Evolutionary conservation across 2,797 vertebrate species (phyloP), one percentile per base, ranked within the genome.

Genomic region (Microctenopoma lineatum): DNA sequence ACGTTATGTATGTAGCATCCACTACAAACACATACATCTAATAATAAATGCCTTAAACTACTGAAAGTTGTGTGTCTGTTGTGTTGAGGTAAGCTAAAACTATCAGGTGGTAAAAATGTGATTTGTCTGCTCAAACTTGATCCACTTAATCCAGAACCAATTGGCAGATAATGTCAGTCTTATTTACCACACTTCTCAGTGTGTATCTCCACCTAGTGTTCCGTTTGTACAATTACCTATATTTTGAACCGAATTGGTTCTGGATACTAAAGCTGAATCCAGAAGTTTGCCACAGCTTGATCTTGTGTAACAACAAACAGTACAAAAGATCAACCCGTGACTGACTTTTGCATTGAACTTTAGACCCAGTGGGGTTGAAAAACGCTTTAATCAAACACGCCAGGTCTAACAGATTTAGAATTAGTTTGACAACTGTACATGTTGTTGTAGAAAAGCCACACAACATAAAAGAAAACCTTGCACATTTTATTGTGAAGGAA

Each of bases 401-500:
- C 54, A 16, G 13, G n/a, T 44, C 6, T 5, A 3, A 29, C 18
- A 4, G 0, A 13, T 38, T 13, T 34, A 1, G 13, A 21, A 4
- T 21, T 9, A 1, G 9, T 46, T 21, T 18, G 16, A 32, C 5
- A 52, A 25, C 13, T 38, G 7, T 4, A 48, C 15, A 11, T 4
- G 13, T 21, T 65, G 14, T 1, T 55, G 41, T 7, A 53, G 9
- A 16, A 51, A 70, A 54, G 1, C 5, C 1, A 2, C 29, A 34
- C 2, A 36, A 36, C 21, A 32, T 32, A 32, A 32, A 74, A 67
- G 72, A 80, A 84, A 75, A 61, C 47, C 57, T 79, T 75, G 66
- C 63, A 84, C 58, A 63, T 81, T 73, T 90, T 87, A 91, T 90
- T 92, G 51, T 41, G 41, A 70, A 67, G 46, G 12, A 69, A 83